phyloP scores from a whole-genome alignment of 2,797 vertebrate species.

The Babyrousa celebensis region DNA sequence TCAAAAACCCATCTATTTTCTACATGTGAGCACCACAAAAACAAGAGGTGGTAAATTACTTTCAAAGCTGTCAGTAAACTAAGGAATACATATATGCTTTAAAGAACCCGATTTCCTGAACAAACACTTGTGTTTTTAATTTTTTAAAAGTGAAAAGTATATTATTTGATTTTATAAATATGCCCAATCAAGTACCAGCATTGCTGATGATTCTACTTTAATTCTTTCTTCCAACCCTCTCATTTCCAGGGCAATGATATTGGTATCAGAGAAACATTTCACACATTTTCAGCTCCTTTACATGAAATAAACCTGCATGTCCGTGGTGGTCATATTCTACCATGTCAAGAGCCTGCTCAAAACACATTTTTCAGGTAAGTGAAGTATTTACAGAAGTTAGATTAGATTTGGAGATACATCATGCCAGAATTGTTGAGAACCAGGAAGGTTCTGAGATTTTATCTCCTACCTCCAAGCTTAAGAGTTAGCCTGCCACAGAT shows the following conservation, averaged over 20 bases:
- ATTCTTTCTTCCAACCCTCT: background rate
- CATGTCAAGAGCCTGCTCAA: slow-evolving; percentile 93
- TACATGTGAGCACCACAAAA: background rate
- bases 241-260: slow-evolving; percentile 89
- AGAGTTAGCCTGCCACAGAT: background rate
- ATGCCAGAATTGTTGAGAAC: background rate
- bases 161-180: background rate
- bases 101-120: background rate
- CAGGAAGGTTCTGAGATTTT: background rate
- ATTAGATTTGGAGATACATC: background rate
- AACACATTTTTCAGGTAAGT: slow-evolving; percentile 93
- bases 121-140: background rate
- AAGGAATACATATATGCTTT: background rate
- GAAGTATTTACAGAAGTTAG: background rate
- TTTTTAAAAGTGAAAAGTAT: background rate
- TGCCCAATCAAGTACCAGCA: background rate
- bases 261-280: slow-evolving; percentile 61
- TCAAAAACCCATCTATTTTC: background rate
- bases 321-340: slow-evolving; percentile 95
- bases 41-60: background rate
- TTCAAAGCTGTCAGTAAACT: background rate
- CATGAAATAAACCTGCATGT: slow-evolving; percentile 95
- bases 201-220: background rate
- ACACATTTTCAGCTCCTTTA: slow-evolving; percentile 90
- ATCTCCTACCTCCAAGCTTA: background rate